A percentile compares a stretch with the other conserved stretches of the same genome.
phyloP scores from a whole-genome alignment of 2,888 invertebrate species.

The Drosophila eohydei region DNA sequence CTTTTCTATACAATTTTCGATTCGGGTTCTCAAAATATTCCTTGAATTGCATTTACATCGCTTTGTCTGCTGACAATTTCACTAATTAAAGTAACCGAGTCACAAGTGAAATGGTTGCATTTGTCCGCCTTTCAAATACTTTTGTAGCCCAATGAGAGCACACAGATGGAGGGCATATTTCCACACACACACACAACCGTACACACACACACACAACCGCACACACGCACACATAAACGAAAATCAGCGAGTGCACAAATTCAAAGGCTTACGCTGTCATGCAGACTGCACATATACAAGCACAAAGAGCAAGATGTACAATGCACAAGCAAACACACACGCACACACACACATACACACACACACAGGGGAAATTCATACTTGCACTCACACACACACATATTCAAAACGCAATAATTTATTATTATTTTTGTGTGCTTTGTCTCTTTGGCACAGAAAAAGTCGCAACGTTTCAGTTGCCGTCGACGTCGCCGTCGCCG shows the following conservation, averaged over 20 bases:
- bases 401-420: constrained; percentile 74
- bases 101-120: not conserved
- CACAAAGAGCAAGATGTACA: constrained; percentile 44
- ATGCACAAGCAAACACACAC: constrained; percentile 38
- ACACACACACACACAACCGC: not conserved
- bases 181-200: not conserved
- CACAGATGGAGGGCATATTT: constrained; percentile 13
- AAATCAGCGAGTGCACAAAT: constrained; percentile 65
- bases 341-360: constrained; percentile 26
- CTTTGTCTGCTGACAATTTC: not conserved
- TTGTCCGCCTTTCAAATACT: constrained; percentile 15
- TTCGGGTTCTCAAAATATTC: too few species aligned
- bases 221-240: constrained; percentile 23
- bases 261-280: constrained; percentile 68
- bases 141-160: constrained; percentile 20
- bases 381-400: constrained; percentile 20
- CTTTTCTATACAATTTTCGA: too few species aligned
- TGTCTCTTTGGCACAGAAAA: constrained; percentile 77
- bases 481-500: constrained; percentile 13
- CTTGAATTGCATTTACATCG: too few species aligned
- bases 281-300: constrained; percentile 72
- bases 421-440: constrained; percentile 77
- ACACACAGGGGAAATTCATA: constrained; percentile 27
- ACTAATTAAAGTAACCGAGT: not conserved
- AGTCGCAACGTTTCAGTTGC: constrained; percentile 61